These are phyloP conservation scores for Bostrychus sinensis DNA, from an alignment of 2,113 vertebrate genomes.

Conservation along the genomic window DNA sequence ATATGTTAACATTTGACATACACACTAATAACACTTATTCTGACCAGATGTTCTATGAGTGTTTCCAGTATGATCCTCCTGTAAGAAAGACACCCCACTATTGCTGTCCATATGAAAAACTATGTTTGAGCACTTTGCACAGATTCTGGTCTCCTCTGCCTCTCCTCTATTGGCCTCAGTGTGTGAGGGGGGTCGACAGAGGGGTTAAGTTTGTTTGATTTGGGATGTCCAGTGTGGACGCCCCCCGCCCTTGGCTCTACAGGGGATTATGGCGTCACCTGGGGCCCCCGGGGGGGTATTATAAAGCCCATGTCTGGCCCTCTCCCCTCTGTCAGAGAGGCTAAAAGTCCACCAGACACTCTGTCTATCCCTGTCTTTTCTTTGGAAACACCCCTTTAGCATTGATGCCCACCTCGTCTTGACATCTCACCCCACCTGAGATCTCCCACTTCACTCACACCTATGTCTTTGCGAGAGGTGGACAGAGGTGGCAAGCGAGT, in stretches of 20 bases:
- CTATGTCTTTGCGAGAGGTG: constrained; percentile 74
- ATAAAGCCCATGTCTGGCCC: constrained; percentile 80
- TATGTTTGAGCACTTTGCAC: background rate
- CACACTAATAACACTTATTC: constrained; percentile 30
- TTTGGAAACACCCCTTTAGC: constrained; percentile 62
- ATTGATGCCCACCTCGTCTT: constrained; percentile 71
- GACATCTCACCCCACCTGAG: constrained; percentile 60
- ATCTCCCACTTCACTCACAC: constrained; percentile 59
- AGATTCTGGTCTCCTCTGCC: background rate
- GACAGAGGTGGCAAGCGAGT: constrained; percentile 65
- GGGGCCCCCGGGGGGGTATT: constrained; percentile 74
- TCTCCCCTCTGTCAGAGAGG: constrained; percentile 79
- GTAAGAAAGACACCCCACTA: background rate
- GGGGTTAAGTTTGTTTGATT: constrained; percentile 75
- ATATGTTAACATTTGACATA: constrained; percentile 57
- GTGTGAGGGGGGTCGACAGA: constrained; percentile 33
- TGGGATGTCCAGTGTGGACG: constrained; percentile 55
- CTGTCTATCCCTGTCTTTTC: constrained; percentile 65
- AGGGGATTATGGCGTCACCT: constrained; percentile 79
- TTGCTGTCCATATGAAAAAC: background rate
- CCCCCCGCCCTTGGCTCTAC: constrained; percentile 55
- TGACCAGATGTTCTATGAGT: constrained; percentile 10
- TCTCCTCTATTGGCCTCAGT: constrained; percentile 25
- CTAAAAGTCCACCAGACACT: constrained; percentile 76
- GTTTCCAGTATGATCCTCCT: background rate